phyloP scores from a whole-genome alignment of 2,113 vertebrate species.

The Oplegnathus fasciatus region DNA sequence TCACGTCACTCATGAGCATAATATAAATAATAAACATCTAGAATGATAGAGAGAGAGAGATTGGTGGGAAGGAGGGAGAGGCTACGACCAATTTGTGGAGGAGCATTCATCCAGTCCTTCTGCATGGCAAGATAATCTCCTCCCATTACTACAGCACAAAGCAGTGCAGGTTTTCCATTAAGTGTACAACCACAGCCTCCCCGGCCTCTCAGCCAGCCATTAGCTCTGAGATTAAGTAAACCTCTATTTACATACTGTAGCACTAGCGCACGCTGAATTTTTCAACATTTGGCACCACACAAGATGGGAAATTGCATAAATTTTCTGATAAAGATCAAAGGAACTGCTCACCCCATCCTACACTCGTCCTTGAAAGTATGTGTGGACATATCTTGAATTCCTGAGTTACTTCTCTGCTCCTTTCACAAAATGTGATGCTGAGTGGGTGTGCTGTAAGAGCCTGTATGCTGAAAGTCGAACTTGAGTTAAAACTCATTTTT shows the following conservation, averaged over 20 bases:
- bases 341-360: slow-evolving; percentile 9
- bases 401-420: not conserved
- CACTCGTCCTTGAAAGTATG: slow-evolving; percentile 40
- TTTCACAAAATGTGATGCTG: not conserved
- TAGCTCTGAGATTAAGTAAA: slow-evolving; percentile 69
- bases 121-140: slow-evolving; percentile 81
- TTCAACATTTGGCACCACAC: slow-evolving; percentile 21
- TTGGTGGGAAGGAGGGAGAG: slow-evolving; percentile 35
- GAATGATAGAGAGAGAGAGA: slow-evolving; percentile 18
- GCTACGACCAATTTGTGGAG: slow-evolving; percentile 64
- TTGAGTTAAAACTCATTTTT: not conserved
- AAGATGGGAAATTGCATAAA: slow-evolving; percentile 36
- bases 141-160: slow-evolving; percentile 79
- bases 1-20: slow-evolving; percentile 13
- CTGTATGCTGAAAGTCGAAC: not conserved
- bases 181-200: slow-evolving; percentile 62
- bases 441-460: not conserved
- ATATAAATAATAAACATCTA: slow-evolving; percentile 66
- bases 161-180: slow-evolving; percentile 79
- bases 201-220: slow-evolving; percentile 67
- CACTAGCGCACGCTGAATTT: slow-evolving; percentile 33
- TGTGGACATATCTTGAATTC: slow-evolving; percentile 38
- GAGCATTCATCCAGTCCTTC: slow-evolving; percentile 71
- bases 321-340: slow-evolving; percentile 57
- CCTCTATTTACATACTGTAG: slow-evolving; percentile 70